Base-by-base conservation (phyloP, 2,113 vertebrate species). In the Tamias sibiricus region DNA sequence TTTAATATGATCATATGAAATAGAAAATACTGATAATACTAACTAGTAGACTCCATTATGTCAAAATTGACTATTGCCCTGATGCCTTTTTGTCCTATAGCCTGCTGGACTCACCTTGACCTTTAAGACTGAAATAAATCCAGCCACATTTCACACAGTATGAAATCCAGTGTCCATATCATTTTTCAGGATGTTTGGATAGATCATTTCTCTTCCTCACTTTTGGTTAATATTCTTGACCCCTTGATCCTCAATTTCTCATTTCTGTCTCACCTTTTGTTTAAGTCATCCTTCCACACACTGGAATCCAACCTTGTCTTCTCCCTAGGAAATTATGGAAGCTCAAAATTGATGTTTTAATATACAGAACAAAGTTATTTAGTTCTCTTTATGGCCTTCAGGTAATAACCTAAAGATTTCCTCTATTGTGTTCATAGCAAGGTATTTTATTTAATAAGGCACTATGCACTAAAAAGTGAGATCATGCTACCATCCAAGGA, bases 51-150 rank as follows among this genome's bases (percentile, higher is more conserved):
- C 66, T 59, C 7, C 20, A 88, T 32, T 68, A 40, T 83, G 77
- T 79, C 32, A 19, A 24, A 79, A n/a, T 19, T 85, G 1, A 80
- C 47, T 79, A 74, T 4, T 79, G 19, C 37, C 30, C 88, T 44
- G 20, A 17, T 28, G 1, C 30, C n/a, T 49, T 92, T 92, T 9
- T 85, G n/a, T 76, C 42, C 68, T 75, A 42, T 57, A 83, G n/a
- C 40, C 62, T 83, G 12, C 22, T 83, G 6, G 7, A 93, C 6
- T 94, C 64, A 93, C 69, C n/a, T 74, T 95, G 47, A 90, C 32
- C 52, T 79, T 93, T 75, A 92, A 71, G 24, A 94, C 0, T 54
- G 54, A 91, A 95, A 87, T 32, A 64, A 96, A 97, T 62, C 71
- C 24, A 72, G 44, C 30, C 52, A 90, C 64, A 81, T 69, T 87